Conservation (phyloP, 2,113 vertebrate genomes). For the Odobenus rosmarus region DNA sequence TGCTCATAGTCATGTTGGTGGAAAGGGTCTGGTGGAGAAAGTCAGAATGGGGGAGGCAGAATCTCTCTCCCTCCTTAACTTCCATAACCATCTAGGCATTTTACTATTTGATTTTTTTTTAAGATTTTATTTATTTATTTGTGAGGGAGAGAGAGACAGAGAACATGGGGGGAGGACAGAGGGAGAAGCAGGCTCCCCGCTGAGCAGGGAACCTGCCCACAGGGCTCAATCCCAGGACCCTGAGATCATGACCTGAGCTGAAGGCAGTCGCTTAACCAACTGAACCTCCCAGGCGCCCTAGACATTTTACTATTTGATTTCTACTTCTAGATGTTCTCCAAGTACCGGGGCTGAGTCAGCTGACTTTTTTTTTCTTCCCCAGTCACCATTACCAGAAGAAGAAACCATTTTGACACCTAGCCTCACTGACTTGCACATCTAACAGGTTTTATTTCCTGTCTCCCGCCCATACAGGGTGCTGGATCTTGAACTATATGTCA, state of each 20-base stretch:
- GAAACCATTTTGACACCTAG: background rate
- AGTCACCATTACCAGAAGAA: background rate
- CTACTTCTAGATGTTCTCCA: background rate
- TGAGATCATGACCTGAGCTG: background rate
- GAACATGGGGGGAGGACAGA: background rate
- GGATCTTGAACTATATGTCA: background rate
- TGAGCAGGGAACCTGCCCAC: background rate
- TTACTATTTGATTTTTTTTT: background rate
- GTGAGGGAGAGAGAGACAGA: background rate
- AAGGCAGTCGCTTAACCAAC: background rate
- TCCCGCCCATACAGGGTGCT: background rate
- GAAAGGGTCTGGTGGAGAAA: background rate
- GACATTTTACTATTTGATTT: background rate
- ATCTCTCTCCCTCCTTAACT: background rate
- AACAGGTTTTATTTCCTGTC: background rate
- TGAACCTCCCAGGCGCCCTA: background rate
- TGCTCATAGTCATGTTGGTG: background rate
- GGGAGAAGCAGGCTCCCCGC: background rate
- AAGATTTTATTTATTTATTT: background rate
- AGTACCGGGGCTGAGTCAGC: background rate
- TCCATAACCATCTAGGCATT: background rate
- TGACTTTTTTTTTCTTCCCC: background rate
- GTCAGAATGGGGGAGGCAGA: background rate
- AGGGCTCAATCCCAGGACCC: background rate
- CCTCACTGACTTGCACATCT: background rate